phyloP scores from a whole-genome alignment of 2,113 vertebrate genomes.

The Naja naja region DNA sequence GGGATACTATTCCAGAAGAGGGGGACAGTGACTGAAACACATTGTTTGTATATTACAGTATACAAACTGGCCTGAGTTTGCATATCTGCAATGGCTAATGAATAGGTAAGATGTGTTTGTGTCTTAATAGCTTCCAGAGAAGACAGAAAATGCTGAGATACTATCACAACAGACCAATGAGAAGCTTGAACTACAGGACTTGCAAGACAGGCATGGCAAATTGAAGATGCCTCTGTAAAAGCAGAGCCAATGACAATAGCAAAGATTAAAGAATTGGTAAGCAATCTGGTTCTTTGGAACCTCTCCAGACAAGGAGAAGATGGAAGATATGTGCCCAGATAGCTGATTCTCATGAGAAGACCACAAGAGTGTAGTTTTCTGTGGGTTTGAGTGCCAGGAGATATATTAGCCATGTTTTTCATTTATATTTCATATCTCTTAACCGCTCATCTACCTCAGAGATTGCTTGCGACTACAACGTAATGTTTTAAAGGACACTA shows the following conservation, averaged over 20 bases:
- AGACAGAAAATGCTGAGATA: slow-evolving; percentile 14
- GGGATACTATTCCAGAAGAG: not conserved
- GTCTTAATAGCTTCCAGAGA: not conserved
- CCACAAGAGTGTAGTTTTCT: not conserved
- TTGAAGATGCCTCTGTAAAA: not conserved
- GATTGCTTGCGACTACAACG: not conserved
- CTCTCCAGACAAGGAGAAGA: not conserved
- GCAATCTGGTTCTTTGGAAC: not conserved
- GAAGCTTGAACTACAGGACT: not conserved
- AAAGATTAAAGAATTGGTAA: not conserved
- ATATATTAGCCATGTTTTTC: not conserved
- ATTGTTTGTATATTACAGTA: not conserved
- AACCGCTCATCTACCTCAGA: not conserved
- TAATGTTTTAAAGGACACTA: not conserved
- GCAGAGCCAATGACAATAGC: not conserved
- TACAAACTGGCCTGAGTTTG: not conserved
- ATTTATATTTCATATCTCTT: not conserved
- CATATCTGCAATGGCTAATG: not conserved
- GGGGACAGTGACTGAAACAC: not conserved
- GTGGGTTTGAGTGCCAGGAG: not conserved
- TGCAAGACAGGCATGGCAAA: not conserved
- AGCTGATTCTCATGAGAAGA: not conserved
- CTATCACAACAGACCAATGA: not conserved
- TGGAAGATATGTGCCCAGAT: not conserved
- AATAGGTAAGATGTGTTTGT: not conserved